A percentile compares a stretch with the other conserved stretches of the same genome.
phyloP scores from a whole-genome alignment of 2,888 invertebrate genomes.

The Hemaris fuciformis region DNA sequence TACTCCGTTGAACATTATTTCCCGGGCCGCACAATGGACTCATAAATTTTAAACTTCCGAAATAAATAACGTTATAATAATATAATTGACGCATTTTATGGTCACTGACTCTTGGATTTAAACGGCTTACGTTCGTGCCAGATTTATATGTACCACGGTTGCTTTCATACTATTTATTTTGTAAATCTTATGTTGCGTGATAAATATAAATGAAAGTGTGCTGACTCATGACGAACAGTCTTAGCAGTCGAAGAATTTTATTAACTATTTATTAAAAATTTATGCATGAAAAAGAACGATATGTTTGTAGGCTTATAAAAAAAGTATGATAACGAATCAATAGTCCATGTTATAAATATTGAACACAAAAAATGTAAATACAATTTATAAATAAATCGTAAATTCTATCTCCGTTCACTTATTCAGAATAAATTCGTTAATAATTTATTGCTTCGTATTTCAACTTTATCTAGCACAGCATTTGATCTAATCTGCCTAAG shows the following conservation, averaged over 20 bases:
- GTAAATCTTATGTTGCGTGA: constrained; percentile 2
- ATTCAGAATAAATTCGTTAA: background rate
- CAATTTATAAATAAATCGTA: background rate
- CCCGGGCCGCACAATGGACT: constrained; percentile 20
- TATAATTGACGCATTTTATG: constrained; percentile 28
- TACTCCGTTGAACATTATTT: constrained; percentile 11
- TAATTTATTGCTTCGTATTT: background rate
- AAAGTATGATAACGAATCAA: background rate
- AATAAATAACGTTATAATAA: constrained; percentile 24
- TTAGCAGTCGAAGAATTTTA: background rate
- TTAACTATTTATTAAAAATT: background rate
- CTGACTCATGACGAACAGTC: background rate
- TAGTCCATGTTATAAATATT: background rate
- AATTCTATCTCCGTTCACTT: background rate
- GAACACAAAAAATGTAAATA: background rate
- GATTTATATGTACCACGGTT: background rate
- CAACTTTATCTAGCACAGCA: background rate
- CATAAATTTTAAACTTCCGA: constrained; percentile 25
- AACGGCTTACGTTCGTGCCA: background rate
- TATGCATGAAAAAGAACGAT: background rate
- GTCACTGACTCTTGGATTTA: constrained; percentile 17
- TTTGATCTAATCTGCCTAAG: background rate
- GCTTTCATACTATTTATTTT: background rate
- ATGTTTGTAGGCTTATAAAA: background rate
- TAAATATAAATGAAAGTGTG: background rate